Evolutionary conservation across 2,888 invertebrate species (phyloP), one percentile per base, ranked within the genome.

Genomic region (Mesoligia furuncula): DNA sequence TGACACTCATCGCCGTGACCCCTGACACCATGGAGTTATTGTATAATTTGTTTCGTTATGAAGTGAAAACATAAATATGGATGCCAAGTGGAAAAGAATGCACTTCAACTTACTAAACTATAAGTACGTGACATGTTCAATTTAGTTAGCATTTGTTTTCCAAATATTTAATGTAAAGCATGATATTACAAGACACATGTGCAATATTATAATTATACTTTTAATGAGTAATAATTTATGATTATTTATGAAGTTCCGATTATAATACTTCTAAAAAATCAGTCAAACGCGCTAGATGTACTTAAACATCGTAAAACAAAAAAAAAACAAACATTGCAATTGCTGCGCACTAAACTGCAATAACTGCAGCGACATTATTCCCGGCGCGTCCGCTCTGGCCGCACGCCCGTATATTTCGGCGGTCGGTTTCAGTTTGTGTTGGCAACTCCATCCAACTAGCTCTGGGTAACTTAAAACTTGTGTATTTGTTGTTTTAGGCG

Each of bases 401-500:
- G 64, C 64, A 9, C 67, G 69, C 74, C 67, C 70, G 70, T 85
- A 70, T 80, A 75, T 71, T 61, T 69, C 54, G 59, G 2, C 39
- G 45, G 73, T 81, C 84, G 73, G 84, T 65, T 79, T 79, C 81
- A 80, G 77, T 87, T 85, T 81, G 80, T 87, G 84, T 87, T 85
- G 73, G 67, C 78, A 86, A 85, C 88, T 88, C 79, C 73, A 73
- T 69, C 77, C 75, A 83, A 76, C 80, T 73, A 81, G 74, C 87
- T 76, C 81, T 81, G 82, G 72, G 81, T 80, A 89, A 88, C 85
- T 90, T 85, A 85, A 85, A 87, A 87, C 87, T 88, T 86, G 86
- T 88, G 83, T 85, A 86, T 90, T 75, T 85, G 86, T 90, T 86
- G 88, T 85, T 90, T 83, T 86, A 88, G 85, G 76, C 78, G 83